These are phyloP conservation scores for Eupithecia abbreviata DNA, from an alignment of 2,888 invertebrate species.

Conservation along the genomic window DNA sequence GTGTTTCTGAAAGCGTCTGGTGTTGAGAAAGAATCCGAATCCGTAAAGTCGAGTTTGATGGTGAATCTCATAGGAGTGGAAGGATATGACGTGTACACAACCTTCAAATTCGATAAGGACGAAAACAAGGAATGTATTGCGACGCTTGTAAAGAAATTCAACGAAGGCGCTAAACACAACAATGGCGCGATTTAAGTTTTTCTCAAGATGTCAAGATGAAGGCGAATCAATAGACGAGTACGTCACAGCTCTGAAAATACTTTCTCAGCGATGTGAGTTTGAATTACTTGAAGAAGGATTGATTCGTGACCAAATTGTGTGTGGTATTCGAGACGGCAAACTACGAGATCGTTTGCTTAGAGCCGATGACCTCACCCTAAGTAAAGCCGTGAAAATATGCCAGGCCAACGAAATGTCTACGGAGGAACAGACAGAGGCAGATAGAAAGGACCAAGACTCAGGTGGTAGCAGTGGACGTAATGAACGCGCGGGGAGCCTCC, in stretches of 20 bases:
- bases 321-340: too few species aligned
- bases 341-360: too few species aligned
- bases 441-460: background rate
- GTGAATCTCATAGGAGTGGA: background rate
- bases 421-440: too few species aligned
- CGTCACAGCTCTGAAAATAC: background rate
- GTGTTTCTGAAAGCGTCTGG: background rate
- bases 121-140: background rate
- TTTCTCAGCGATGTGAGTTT: too few species aligned
- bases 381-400: background rate
- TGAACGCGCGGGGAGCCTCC: background rate
- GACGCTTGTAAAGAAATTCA: background rate
- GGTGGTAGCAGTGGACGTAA: background rate
- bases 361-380: too few species aligned
- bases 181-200: background rate
- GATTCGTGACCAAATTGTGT: too few species aligned
- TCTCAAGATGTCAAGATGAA: conserved; percentile 2
- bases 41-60: background rate
- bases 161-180: background rate
- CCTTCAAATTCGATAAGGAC: background rate
- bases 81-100: background rate
- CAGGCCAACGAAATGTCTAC: background rate
- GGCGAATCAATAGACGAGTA: background rate
- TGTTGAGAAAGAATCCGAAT: background rate
- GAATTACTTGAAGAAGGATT: too few species aligned